Conservation (phyloP, 35 echinoderm and acorn worm species). For the Apostichopus californicus region DNA sequence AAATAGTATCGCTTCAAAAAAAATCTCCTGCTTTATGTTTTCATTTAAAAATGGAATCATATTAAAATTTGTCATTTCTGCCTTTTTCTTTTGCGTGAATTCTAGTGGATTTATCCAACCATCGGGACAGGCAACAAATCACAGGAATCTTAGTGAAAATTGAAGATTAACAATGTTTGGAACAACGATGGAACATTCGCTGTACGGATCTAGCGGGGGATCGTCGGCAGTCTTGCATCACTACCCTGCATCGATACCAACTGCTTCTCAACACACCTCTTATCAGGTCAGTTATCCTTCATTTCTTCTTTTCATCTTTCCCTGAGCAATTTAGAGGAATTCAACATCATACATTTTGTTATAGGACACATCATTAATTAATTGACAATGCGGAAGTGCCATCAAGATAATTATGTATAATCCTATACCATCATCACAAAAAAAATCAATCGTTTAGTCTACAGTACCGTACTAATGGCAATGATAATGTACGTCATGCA, state of each 20-base stretch:
- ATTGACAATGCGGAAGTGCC: no score
- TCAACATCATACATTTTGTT: no score
- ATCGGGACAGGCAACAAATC: neutral
- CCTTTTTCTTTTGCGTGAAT: neutral
- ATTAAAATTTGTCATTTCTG: neutral
- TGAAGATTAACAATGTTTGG: conserved; percentile 33
- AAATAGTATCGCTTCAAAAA: no score
- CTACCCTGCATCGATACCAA: conserved; percentile 40
- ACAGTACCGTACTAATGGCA: no score
- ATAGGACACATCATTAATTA: no score
- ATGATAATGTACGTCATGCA: no score
- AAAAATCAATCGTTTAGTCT: no score
- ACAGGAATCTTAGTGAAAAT: neutral
- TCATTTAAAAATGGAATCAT: neutral
- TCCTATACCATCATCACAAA: no score
- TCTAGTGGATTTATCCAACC: neutral
- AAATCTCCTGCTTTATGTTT: no score
- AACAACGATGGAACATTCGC: conserved; percentile 42
- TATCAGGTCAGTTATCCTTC: conserved; percentile 22
- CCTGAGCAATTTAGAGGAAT: no score
- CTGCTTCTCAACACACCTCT: conserved; percentile 21
- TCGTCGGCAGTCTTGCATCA: conserved; percentile 41
- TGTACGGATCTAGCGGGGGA: conserved; percentile 48
- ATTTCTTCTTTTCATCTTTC: neutral
- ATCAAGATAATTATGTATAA: no score